Conservation (phyloP, 2,113 vertebrate genomes). For the mouse (Mus musculus) region GRCm39 chr1:118534001-118534500, state of each 20-base stretch:
- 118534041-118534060: background rate
- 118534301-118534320: accelerated
- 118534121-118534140: background rate
- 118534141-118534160: background rate
- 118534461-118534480: too few relatives aligned
- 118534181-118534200: background rate
- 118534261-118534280: too few relatives aligned
- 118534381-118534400: background rate
- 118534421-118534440: background rate
- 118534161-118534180: background rate
- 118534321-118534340: background rate
- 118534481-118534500: background rate
- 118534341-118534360: background rate
- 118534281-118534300: background rate
- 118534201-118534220: background rate
- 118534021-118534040: background rate
- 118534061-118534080: background rate
- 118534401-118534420: accelerated
- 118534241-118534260: background rate
- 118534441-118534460: background rate
- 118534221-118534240: background rate
- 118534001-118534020: background rate
- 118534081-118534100: too few relatives aligned
- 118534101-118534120: background rate
- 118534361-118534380: background rate